Percentiles rank a stretch among this genome's conserved stretches.
phyloP scores from a whole-genome alignment of 2,888 invertebrate species.

The Melieria crassipennis region DNA sequence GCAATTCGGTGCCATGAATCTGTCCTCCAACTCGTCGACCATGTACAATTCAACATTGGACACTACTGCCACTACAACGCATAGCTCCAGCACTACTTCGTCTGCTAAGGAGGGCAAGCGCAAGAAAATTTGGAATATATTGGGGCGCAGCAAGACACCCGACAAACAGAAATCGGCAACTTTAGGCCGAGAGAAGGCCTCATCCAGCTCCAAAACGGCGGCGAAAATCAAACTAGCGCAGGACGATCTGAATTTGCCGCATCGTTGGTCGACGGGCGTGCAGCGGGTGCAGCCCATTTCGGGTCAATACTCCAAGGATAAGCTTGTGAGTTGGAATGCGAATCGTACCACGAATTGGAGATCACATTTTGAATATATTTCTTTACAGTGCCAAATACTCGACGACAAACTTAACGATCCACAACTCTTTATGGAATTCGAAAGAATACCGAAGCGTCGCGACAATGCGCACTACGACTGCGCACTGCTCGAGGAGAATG shows the following conservation, averaged over 20 bases:
- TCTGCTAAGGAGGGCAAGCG: slow-evolving; percentile 70
- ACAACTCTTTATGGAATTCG: slow-evolving; percentile 85
- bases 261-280: slow-evolving; percentile 78
- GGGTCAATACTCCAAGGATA: slow-evolving; percentile 81
- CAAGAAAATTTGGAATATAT: slow-evolving; percentile 75
- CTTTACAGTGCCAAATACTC: slow-evolving; percentile 71
- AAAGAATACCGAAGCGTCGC: slow-evolving; percentile 81
- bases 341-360: not conserved
- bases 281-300: slow-evolving; percentile 78
- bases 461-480: slow-evolving; percentile 76
- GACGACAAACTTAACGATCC: slow-evolving; percentile 77
- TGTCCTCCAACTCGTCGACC: slow-evolving; percentile 56
- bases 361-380: slow-evolving; percentile 5
- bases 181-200: slow-evolving; percentile 72
- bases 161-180: slow-evolving; percentile 74
- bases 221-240: slow-evolving; percentile 60
- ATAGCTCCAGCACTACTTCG: slow-evolving; percentile 50
- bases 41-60: slow-evolving; percentile 64
- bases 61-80: slow-evolving; percentile 37
- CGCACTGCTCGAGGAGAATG: slow-evolving; percentile 78
- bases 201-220: slow-evolving; percentile 57
- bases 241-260: slow-evolving; percentile 68
- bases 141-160: slow-evolving; percentile 72
- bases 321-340: slow-evolving; percentile 71
- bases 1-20: slow-evolving; percentile 59